These are phyloP conservation scores for Latheticus oryzae DNA, from an alignment of 2,888 invertebrate genomes.

Conservation along the genomic window DNA sequence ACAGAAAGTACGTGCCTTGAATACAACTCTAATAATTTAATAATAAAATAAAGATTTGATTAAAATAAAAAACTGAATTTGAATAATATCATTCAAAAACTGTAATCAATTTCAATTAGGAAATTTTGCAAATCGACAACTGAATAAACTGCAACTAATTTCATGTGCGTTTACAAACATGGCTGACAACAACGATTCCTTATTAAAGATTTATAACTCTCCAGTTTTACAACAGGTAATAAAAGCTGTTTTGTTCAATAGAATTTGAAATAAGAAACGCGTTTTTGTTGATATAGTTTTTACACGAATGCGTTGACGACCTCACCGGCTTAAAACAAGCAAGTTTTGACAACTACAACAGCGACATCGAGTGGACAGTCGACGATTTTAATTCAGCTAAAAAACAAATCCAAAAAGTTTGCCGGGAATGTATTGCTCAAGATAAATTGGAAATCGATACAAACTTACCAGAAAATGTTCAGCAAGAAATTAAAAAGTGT, in stretches of 20 bases:
- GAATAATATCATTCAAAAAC: too few relatives aligned
- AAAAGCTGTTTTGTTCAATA: constrained; percentile 4
- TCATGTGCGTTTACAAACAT: constrained; percentile 15
- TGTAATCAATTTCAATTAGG: neutral
- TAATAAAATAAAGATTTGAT: too few relatives aligned
- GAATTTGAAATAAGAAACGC: neutral
- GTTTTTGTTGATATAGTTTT: constrained; percentile 57
- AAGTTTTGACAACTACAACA: constrained; percentile 55
- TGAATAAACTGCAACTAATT: too few relatives aligned
- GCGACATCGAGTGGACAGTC: constrained; percentile 60
- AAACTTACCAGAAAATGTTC: constrained; percentile 46
- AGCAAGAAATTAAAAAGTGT: constrained; percentile 55
- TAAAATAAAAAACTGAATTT: too few relatives aligned
- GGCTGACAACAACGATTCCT: constrained; percentile 36
- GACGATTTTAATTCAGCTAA: constrained; percentile 57
- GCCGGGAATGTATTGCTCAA: constrained; percentile 51
- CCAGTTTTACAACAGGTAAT: constrained; percentile 49
- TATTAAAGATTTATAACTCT: constrained; percentile 50
- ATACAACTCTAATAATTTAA: too few relatives aligned
- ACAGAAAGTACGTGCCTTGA: too few relatives aligned
- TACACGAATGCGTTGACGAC: constrained; percentile 62
- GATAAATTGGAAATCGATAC: constrained; percentile 49
- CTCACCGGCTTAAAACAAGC: constrained; percentile 52
- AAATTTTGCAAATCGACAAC: neutral
- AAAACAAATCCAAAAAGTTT: constrained; percentile 57